These are phyloP conservation scores for Malacoraja senta DNA, from an alignment of 2,797 vertebrate genomes.

Conservation along the genomic window DNA sequence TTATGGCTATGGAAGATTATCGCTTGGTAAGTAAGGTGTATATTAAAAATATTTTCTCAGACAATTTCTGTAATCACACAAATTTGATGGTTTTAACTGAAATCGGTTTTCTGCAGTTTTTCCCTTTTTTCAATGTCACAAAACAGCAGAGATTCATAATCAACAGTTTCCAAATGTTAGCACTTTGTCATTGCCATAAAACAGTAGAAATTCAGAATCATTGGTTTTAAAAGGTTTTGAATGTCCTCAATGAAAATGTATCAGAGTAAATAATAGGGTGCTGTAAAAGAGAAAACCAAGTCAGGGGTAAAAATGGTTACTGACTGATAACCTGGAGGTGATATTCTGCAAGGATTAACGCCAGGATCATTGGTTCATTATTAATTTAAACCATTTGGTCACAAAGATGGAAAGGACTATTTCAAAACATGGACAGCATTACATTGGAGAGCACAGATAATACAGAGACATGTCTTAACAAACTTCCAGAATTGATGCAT, in stretches of 20 bases:
- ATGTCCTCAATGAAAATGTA: background rate
- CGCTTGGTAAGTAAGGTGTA: slow-evolving; percentile 51
- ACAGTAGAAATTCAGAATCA: background rate
- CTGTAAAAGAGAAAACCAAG: background rate
- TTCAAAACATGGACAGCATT: background rate
- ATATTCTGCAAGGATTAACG: background rate
- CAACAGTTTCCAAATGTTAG: background rate
- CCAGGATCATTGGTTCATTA: background rate
- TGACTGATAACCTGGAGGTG: too few species aligned
- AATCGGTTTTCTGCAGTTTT: background rate
- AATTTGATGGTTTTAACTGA: background rate
- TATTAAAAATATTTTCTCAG: background rate
- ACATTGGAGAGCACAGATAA: background rate
- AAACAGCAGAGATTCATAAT: background rate
- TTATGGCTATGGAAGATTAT: slow-evolving; percentile 66
- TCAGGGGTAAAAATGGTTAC: too few species aligned
- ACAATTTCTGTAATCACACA: background rate
- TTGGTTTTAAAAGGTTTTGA: background rate
- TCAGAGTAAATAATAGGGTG: background rate
- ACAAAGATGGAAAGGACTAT: background rate
- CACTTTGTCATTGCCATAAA: background rate
- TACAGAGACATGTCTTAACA: background rate
- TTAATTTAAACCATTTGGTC: background rate
- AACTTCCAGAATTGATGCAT: background rate
- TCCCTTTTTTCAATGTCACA: background rate